phyloP scores from a whole-genome alignment of 2,888 invertebrate genomes.

The Agrotis ipsilon region DNA sequence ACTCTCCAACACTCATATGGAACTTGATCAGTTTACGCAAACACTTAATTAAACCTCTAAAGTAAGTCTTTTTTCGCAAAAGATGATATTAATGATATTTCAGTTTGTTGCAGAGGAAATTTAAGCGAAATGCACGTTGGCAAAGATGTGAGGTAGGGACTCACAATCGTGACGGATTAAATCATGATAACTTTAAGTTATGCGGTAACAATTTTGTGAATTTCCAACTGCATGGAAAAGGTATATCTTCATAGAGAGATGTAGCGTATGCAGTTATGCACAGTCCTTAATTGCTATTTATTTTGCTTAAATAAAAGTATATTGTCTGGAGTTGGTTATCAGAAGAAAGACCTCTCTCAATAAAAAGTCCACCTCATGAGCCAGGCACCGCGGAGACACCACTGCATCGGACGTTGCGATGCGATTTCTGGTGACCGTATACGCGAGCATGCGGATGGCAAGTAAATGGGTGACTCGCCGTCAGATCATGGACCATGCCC shows the following conservation, averaged over 20 bases:
- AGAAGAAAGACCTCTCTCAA: not conserved
- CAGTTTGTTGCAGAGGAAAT: conserved; percentile 44
- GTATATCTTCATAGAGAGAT: not conserved
- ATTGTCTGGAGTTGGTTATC: not conserved
- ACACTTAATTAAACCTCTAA: conserved; percentile 57
- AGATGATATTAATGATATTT: conserved; percentile 48
- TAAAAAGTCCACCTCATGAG: too few species aligned
- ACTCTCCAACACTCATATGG: conserved; percentile 40
- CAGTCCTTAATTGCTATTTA: not conserved
- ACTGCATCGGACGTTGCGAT: too few species aligned
- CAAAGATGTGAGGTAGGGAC: conserved; percentile 38
- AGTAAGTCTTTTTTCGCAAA: conserved; percentile 30
- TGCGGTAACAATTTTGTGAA: conserved; percentile 34
- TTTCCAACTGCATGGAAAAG: conserved; percentile 9
- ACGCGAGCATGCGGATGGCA: too few species aligned
- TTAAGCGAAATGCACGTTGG: conserved; percentile 39
- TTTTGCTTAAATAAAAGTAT: not conserved
- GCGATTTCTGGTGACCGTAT: too few species aligned
- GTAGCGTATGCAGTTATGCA: not conserved
- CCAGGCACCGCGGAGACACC: too few species aligned
- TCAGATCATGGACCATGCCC: too few species aligned
- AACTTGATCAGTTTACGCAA: conserved; percentile 66
- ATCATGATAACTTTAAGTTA: conserved; percentile 46
- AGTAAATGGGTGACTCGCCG: too few species aligned
- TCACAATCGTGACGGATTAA: conserved; percentile 51